A percentile compares a stretch with the other conserved stretches of the same genome.
Conservation (phyloP, 2,888 invertebrate species). For the Caenorhabditis zanzibari region DNA sequence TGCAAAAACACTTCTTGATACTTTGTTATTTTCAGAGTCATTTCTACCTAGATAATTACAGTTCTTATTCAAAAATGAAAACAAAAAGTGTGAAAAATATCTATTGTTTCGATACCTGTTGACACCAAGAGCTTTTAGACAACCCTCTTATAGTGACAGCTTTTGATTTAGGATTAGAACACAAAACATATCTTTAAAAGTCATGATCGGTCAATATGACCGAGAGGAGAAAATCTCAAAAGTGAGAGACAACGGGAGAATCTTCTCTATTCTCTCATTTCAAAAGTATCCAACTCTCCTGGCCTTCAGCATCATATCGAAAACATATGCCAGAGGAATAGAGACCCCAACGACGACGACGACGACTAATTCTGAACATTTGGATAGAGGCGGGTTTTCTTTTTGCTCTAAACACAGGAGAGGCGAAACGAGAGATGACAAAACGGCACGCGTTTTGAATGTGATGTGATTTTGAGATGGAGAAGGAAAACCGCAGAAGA, state of each 20-base stretch:
- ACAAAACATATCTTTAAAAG: not conserved
- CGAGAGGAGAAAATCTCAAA: slow-evolving; percentile 1
- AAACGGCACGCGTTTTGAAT: slow-evolving; percentile 60
- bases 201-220: slow-evolving; percentile 35
- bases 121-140: too few species aligned
- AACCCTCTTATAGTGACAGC: too few species aligned
- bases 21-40: too few species aligned
- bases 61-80: not conserved
- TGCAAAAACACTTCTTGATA: too few species aligned
- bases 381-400: slow-evolving; percentile 47
- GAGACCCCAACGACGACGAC: slow-evolving; percentile 27
- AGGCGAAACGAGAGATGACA: slow-evolving; percentile 34
- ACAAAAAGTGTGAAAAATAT: not conserved
- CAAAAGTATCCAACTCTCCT: slow-evolving; percentile 31
- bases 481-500: slow-evolving; percentile 21
- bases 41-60: not conserved
- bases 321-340: slow-evolving; percentile 50
- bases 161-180: not conserved
- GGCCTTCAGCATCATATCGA: slow-evolving; percentile 37
- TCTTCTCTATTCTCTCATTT: slow-evolving; percentile 16
- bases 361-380: slow-evolving; percentile 64
- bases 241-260: slow-evolving; percentile 6
- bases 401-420: slow-evolving; percentile 31
- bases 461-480: slow-evolving; percentile 58
- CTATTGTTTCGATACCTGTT: too few species aligned